Evolutionary conservation across 35 echinoderm and acorn worm genomes (phyloP).

Genomic region (Heliocidaris erythrogramma): DNA sequence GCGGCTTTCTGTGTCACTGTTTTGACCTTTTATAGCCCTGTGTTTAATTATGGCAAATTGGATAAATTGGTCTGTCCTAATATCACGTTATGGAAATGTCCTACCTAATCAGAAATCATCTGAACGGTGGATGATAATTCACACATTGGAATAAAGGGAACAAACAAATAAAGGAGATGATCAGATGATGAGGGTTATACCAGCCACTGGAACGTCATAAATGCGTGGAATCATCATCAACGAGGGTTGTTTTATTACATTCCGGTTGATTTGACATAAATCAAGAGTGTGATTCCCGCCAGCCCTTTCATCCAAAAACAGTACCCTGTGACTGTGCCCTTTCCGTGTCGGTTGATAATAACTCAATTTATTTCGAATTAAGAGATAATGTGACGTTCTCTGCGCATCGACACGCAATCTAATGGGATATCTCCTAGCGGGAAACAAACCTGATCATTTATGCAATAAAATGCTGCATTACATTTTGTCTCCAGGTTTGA

Average conservation of each 20-base stretch:
- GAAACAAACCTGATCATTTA: not conserved
- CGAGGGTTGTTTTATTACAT: not conserved
- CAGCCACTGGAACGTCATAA: too few species aligned
- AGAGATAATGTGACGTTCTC: not conserved
- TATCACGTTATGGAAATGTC: not conserved
- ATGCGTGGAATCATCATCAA: not conserved
- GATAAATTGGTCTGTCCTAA: not conserved
- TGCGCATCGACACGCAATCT: not conserved
- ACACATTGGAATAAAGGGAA: too few species aligned
- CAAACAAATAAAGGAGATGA: too few species aligned
- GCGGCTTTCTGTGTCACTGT: not conserved
- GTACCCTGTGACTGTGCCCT: too few species aligned
- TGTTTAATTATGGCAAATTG: not conserved
- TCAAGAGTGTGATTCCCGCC: not conserved
- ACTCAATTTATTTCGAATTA: slow-evolving; percentile 5
- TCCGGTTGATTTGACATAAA: not conserved
- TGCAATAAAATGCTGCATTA: not conserved
- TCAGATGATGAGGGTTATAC: too few species aligned
- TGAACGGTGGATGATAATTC: not conserved
- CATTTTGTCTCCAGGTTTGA: not conserved
- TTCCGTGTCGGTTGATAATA: not conserved
- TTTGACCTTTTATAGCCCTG: not conserved
- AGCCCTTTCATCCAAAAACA: too few species aligned
- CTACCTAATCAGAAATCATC: not conserved
- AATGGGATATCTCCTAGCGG: not conserved